Percentiles rank a stretch among this genome's conserved stretches.
Conservation (phyloP, 2,797 vertebrate genomes). For the Nothura maculosa region DNA sequence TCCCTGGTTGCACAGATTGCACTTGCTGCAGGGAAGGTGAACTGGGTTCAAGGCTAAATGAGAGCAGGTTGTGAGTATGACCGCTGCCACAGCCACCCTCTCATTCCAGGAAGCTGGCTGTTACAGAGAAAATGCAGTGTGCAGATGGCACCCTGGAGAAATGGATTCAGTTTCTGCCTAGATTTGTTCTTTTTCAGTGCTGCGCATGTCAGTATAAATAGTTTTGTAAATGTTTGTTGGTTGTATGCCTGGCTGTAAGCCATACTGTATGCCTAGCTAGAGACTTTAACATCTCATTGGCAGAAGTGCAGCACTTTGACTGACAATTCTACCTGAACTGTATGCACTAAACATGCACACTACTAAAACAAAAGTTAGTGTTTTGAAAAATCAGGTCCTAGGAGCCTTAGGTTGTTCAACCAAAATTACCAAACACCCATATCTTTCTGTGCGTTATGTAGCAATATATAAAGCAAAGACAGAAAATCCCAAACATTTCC, state of each 20-base stretch:
- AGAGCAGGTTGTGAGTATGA: neutral
- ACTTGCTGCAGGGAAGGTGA: slow-evolving; percentile 1
- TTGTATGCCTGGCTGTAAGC: neutral
- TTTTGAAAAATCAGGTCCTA: neutral
- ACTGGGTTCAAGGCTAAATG: neutral
- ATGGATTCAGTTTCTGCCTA: neutral
- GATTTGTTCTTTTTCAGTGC: neutral
- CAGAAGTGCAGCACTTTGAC: neutral
- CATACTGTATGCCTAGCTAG: neutral
- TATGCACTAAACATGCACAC: neutral
- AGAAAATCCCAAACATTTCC: neutral
- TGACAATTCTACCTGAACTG: neutral
- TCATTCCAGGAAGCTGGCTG: neutral
- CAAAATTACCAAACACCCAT: neutral
- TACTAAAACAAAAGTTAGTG: neutral
- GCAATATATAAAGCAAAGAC: neutral
- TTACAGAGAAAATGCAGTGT: neutral
- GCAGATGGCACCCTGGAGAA: neutral
- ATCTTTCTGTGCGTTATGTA: neutral
- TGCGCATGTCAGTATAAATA: neutral
- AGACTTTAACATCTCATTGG: neutral
- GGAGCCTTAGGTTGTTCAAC: fast-evolving
- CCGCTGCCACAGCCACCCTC: neutral
- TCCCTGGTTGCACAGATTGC: neutral
- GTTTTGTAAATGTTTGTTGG: neutral